These are phyloP conservation scores for Drosophila trapezifrons DNA, from an alignment of 1,140 invertebrate species.

Conservation along the genomic window DNA sequence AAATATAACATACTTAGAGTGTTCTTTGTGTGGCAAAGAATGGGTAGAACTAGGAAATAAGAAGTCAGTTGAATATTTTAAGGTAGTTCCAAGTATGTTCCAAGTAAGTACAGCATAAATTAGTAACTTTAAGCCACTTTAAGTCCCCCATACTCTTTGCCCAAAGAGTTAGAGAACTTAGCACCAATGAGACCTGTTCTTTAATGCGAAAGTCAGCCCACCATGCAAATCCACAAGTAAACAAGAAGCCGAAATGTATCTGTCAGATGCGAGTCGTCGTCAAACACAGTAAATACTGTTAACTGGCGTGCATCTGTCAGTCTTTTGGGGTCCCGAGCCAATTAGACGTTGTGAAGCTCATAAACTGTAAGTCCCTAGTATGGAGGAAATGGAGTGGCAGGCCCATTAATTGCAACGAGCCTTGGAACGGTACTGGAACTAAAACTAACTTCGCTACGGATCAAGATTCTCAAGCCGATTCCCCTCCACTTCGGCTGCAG, in stretches of 20 bases:
- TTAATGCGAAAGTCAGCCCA: slow-evolving; percentile 25
- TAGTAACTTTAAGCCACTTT: neutral
- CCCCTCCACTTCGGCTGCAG: slow-evolving; percentile 19
- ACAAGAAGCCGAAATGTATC: slow-evolving; percentile 52
- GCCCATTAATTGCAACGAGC: slow-evolving; percentile 75
- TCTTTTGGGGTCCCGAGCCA: slow-evolving; percentile 12
- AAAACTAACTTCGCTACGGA: slow-evolving; percentile 9
- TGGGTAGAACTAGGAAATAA: neutral
- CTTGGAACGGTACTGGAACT: slow-evolving; percentile 62
- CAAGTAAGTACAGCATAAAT: neutral
- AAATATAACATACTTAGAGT: neutral
- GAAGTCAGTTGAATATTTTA: neutral
- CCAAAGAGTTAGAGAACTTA: neutral
- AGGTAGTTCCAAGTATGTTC: neutral
- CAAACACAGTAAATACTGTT: slow-evolving; percentile 45
- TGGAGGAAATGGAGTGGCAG: slow-evolving; percentile 22
- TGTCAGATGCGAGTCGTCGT: slow-evolving; percentile 64
- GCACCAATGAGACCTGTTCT: slow-evolving; percentile 7
- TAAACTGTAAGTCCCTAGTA: slow-evolving; percentile 33
- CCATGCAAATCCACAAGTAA: slow-evolving; percentile 65
- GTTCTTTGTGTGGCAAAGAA: neutral
- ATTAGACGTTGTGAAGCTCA: slow-evolving; percentile 43
- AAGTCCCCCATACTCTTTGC: neutral
- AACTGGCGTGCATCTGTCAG: slow-evolving; percentile 42
- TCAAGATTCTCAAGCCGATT: neutral